Conservation (phyloP, 2,888 invertebrate species). For the Apocheima hispidaria region DNA sequence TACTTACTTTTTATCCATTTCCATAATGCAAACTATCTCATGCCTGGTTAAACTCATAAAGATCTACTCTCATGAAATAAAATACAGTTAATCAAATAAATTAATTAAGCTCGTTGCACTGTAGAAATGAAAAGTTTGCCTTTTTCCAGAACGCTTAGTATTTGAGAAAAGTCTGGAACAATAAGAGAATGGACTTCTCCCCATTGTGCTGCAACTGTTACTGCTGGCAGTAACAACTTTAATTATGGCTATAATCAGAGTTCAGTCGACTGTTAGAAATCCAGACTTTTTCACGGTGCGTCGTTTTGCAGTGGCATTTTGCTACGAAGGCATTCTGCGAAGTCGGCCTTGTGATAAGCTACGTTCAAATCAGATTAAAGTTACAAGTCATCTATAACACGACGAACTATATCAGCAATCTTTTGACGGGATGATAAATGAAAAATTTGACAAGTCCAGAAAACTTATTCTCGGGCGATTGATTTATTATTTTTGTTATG, state of each 20-base stretch:
- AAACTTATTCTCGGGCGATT: too few relatives aligned
- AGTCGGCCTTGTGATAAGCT: neutral
- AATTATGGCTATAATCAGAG: neutral
- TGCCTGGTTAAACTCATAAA: too few relatives aligned
- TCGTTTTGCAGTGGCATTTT: neutral
- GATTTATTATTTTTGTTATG: too few relatives aligned
- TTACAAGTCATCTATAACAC: conserved; percentile 3
- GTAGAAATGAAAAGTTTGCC: neutral
- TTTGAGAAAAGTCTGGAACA: conserved; percentile 8
- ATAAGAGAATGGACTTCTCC: conserved; percentile 10
- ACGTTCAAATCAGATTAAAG: neutral
- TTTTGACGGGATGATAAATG: neutral
- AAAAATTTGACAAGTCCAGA: neutral
- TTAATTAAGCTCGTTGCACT: neutral
- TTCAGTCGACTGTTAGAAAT: neutral
- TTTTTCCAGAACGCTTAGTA: neutral
- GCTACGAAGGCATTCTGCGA: neutral
- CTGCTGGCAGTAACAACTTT: neutral
- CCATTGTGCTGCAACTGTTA: conserved; percentile 5
- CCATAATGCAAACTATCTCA: too few relatives aligned
- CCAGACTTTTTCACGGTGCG: neutral
- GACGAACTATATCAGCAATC: neutral
- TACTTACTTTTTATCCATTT: too few relatives aligned
- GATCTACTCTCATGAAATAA: neutral
- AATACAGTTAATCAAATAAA: neutral